phyloP scores from a whole-genome alignment of 2,888 invertebrate species.

The Thecophora atra region DNA sequence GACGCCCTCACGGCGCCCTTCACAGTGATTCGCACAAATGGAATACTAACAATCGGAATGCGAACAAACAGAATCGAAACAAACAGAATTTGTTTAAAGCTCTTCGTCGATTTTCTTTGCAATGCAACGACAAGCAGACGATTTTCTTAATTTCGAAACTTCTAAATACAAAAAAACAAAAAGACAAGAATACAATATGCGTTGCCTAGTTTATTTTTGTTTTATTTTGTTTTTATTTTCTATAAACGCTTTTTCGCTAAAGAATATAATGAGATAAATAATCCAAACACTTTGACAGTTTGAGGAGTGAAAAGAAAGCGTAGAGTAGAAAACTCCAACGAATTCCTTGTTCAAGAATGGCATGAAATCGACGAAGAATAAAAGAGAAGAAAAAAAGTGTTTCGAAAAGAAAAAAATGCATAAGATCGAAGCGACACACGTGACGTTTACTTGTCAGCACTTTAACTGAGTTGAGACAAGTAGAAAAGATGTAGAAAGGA shows the following conservation, averaged over 20 bases:
- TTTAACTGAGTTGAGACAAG: constrained; percentile 14
- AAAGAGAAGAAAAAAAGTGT: background rate
- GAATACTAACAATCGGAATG: background rate
- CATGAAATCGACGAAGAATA: background rate
- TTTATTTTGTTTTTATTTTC: background rate
- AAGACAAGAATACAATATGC: background rate
- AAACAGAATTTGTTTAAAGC: too few relatives aligned
- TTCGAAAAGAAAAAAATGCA: background rate
- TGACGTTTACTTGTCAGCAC: constrained; percentile 36
- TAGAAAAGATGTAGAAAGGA: background rate
- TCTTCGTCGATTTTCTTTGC: background rate
- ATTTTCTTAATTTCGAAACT: constrained; percentile 37
- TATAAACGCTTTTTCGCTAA: background rate
- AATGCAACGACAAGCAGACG: constrained; percentile 31
- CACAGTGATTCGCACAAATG: background rate
- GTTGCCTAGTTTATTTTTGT: too few relatives aligned
- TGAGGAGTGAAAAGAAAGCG: background rate
- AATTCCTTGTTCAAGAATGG: background rate
- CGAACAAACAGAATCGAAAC: constrained; percentile 4
- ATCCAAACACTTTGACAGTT: background rate
- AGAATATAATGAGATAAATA: background rate
- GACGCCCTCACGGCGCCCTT: background rate
- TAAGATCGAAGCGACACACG: constrained; percentile 22
- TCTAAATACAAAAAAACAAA: constrained; percentile 16
- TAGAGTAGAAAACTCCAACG: background rate